A percentile compares a stretch with the other conserved stretches of the same genome.
These are phyloP conservation scores for Colletes collaris DNA, from an alignment of 2,888 invertebrate genomes.

Conservation along the genomic window DNA sequence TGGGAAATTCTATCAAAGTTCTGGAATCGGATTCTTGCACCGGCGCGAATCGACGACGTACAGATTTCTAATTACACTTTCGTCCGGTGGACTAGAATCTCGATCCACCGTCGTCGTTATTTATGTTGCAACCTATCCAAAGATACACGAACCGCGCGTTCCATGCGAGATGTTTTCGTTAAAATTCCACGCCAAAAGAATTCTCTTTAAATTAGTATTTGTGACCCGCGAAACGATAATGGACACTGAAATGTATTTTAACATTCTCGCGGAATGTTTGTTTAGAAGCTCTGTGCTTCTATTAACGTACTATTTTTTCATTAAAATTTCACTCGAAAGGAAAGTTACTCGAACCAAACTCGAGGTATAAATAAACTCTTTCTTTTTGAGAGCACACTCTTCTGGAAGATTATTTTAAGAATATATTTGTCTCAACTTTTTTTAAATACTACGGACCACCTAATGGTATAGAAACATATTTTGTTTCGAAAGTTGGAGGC, in stretches of 20 bases:
- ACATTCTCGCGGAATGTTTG: neutral
- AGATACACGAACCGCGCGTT: conserved; percentile 8
- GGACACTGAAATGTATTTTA: neutral
- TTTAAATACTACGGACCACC: no score
- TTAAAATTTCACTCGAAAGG: neutral
- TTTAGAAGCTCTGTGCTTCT: neutral
- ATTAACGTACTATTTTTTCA: neutral
- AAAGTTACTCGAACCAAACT: neutral
- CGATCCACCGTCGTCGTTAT: conserved; percentile 33
- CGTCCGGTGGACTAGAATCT: conserved; percentile 37
- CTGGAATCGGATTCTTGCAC: conserved; percentile 38
- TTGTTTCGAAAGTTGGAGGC: no score
- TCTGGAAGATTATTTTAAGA: no score
- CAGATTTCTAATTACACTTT: conserved; percentile 56
- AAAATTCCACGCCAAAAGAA: conserved; percentile 20
- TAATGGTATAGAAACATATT: no score
- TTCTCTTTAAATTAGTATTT: conserved; percentile 14
- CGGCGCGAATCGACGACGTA: conserved; percentile 28
- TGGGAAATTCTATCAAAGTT: conserved; percentile 52
- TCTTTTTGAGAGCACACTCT: no score
- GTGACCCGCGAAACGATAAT: neutral
- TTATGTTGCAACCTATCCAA: conserved; percentile 32
- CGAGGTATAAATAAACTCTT: no score
- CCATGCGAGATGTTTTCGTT: conserved; percentile 11
- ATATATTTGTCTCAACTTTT: no score